These are phyloP conservation scores for Diplazon laetatorius DNA, from an alignment of 2,888 invertebrate genomes.

Conservation along the genomic window DNA sequence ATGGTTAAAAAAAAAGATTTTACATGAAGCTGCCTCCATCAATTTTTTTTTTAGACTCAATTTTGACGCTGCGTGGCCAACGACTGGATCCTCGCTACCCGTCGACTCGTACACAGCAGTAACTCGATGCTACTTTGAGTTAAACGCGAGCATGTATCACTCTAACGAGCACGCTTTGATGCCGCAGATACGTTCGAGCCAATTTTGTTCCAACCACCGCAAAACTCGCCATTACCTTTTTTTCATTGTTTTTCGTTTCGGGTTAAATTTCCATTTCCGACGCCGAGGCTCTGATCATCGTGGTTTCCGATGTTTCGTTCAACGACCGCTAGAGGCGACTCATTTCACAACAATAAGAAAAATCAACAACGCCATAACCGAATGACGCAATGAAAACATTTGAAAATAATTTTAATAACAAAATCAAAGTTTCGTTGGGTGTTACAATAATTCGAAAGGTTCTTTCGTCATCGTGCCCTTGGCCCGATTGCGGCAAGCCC, in stretches of 20 bases:
- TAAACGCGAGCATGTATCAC: constrained; percentile 38
- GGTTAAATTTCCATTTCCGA: constrained; percentile 22
- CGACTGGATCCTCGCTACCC: background rate
- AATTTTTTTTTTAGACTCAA: background rate
- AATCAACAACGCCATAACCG: background rate
- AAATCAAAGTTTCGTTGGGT: background rate
- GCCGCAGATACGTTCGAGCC: constrained; percentile 35
- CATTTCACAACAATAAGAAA: constrained; percentile 16
- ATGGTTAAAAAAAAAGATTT: background rate
- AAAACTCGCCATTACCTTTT: too few relatives aligned
- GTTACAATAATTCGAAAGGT: constrained; percentile 27
- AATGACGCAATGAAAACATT: background rate
- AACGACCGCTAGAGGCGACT: background rate
- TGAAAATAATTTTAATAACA: constrained; percentile 17
- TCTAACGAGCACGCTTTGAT: constrained; percentile 31
- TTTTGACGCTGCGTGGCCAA: background rate
- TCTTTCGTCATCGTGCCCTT: constrained; percentile 2
- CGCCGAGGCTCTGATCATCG: background rate
- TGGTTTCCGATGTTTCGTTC: constrained; percentile 17
- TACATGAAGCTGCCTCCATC: too few relatives aligned
- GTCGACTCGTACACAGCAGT: background rate
- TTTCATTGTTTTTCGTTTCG: background rate
- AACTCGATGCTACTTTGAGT: constrained; percentile 19
- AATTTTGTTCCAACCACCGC: constrained; percentile 15
- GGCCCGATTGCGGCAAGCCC: background rate